Evolutionary conservation across 2,888 invertebrate genomes (phyloP).

Genomic region (Erebia epiphron): DNA sequence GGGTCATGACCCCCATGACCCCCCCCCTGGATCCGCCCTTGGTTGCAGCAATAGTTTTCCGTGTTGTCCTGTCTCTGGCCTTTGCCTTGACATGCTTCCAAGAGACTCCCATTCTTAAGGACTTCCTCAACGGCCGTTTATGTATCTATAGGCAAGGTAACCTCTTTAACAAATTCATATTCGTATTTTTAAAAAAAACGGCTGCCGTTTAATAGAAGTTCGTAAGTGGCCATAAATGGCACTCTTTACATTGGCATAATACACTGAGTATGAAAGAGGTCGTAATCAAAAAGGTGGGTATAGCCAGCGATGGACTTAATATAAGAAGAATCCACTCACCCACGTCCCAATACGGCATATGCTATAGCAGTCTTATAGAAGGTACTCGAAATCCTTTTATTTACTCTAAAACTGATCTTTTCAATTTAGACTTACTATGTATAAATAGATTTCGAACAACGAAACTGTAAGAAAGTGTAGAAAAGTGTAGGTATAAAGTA

Average conservation of each 20-base stretch:
- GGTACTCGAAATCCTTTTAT: background rate
- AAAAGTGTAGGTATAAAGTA: too few species aligned
- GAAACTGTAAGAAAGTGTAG: too few species aligned
- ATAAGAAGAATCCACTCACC: constrained; percentile 8
- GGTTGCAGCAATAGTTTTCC: too few species aligned
- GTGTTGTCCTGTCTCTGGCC: too few species aligned
- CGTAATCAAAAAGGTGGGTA: constrained; percentile 10
- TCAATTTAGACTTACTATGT: background rate
- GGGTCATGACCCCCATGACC: too few species aligned
- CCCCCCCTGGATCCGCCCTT: too few species aligned
- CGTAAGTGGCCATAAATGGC: background rate
- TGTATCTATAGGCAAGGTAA: too few species aligned
- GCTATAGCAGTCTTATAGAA: background rate
- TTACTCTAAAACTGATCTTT: background rate
- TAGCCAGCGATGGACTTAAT: background rate
- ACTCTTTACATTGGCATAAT: background rate
- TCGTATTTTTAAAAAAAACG: background rate
- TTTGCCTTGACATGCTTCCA: too few species aligned
- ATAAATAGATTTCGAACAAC: too few species aligned
- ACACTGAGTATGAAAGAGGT: constrained; percentile 6
- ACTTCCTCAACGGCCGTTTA: too few species aligned
- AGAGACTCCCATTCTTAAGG: too few species aligned
- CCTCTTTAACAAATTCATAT: too few species aligned
- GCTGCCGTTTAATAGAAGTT: background rate
- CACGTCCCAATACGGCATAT: background rate